Evolutionary conservation across 2,113 vertebrate species (phyloP).

Genomic region (Agelaius tricolor): DNA sequence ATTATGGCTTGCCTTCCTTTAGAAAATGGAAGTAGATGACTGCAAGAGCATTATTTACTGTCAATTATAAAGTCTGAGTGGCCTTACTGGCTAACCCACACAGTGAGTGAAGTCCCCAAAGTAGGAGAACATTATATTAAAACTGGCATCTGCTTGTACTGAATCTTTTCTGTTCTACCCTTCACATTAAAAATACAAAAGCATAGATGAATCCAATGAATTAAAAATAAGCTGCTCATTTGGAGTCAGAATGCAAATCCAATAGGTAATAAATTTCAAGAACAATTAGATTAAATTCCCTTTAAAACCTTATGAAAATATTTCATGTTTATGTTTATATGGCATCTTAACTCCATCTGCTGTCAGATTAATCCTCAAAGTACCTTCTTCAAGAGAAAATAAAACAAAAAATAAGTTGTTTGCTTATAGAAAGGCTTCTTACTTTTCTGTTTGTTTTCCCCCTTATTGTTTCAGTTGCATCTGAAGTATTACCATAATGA

Average conservation of each 20-base stretch:
- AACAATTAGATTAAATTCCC: neutral
- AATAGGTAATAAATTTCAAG: constrained; percentile 19
- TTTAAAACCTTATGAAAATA: neutral
- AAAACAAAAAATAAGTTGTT: neutral
- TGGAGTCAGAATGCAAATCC: neutral
- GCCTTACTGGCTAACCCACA: neutral
- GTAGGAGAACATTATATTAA: constrained; percentile 24
- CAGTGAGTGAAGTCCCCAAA: constrained; percentile 24
- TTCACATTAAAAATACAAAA: constrained; percentile 66
- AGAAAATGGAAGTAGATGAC: neutral
- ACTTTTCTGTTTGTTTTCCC: neutral
- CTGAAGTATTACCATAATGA: neutral
- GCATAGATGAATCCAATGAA: constrained; percentile 53
- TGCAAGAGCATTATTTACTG: neutral
- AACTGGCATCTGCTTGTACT: constrained; percentile 16
- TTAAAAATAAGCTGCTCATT: constrained; percentile 59
- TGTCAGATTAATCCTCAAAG: neutral
- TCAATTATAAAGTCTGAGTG: constrained; percentile 12
- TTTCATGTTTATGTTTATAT: neutral
- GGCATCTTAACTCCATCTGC: neutral
- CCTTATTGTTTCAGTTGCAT: neutral
- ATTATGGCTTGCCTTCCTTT: neutral
- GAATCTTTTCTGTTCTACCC: neutral
- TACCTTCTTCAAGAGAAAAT: neutral
- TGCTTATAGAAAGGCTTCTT: neutral